Conservation (phyloP, 2,888 invertebrate genomes). For the Drosophila pullipes region DNA sequence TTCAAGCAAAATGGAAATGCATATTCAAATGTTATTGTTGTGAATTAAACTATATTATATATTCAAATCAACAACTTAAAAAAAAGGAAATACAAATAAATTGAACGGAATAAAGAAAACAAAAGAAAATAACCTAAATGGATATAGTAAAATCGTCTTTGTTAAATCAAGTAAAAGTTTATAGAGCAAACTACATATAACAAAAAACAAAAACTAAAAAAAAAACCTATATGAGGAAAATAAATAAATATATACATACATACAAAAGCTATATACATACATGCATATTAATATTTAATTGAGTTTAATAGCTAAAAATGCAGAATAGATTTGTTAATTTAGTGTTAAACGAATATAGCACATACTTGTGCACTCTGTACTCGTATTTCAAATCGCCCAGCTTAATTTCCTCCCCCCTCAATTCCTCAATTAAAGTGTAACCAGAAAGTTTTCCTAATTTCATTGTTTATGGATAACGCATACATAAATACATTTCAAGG, state of each 20-base stretch:
- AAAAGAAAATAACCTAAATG: constrained; percentile 27
- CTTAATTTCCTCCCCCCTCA: constrained; percentile 1
- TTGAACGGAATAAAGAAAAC: constrained; percentile 11
- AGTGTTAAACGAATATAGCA: constrained; percentile 64
- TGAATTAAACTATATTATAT: constrained; percentile 78
- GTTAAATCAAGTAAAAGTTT: constrained; percentile 58
- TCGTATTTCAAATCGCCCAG: constrained; percentile 28
- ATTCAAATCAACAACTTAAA: constrained; percentile 29
- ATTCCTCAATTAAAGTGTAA: neutral
- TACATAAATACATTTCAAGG: constrained; percentile 3
- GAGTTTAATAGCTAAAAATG: constrained; percentile 72
- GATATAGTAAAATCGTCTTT: constrained; percentile 64
- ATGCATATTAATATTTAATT: constrained; percentile 61
- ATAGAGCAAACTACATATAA: constrained; percentile 32
- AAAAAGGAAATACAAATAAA: constrained; percentile 23
- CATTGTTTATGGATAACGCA: constrained; percentile 5
- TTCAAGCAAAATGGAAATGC: constrained; percentile 62
- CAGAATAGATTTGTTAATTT: constrained; percentile 78
- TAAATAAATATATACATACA: constrained; percentile 30
- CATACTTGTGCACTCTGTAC: constrained; percentile 34
- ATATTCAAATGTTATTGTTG: constrained; percentile 83
- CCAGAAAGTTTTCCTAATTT: constrained; percentile 12
- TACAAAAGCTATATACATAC: constrained; percentile 42
- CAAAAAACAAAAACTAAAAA: constrained; percentile 22
- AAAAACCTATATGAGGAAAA: constrained; percentile 16